These are phyloP conservation scores for Drosophila siamana DNA, from an alignment of 2,888 invertebrate species.

Conservation along the genomic window DNA sequence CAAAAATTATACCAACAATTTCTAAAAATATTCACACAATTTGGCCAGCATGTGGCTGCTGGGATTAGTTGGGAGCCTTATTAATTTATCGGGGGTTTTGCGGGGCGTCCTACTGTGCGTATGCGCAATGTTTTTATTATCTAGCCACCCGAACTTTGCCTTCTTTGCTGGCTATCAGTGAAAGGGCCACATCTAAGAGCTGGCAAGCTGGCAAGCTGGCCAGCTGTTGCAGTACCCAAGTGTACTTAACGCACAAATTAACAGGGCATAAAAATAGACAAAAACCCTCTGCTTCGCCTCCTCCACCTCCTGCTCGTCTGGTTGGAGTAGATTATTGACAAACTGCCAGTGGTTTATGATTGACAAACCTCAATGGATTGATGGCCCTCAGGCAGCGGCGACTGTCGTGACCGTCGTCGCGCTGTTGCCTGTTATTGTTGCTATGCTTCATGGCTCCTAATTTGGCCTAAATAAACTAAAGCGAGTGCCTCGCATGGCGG, in stretches of 20 bases:
- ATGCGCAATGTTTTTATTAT: conserved; percentile 49
- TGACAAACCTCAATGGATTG: conserved; percentile 62
- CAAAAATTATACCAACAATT: conserved; percentile 68
- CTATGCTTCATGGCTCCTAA: conserved; percentile 24
- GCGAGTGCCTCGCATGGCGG: neutral
- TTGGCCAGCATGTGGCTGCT: conserved; percentile 59
- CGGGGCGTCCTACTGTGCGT: conserved; percentile 50
- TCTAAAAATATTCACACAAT: conserved; percentile 70
- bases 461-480: conserved; percentile 61
- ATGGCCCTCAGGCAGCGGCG: conserved; percentile 34
- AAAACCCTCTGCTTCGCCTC: too few relatives aligned
- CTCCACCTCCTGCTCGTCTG: neutral
- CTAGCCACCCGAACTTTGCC: conserved; percentile 17
- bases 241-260: conserved; percentile 71
- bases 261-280: conserved; percentile 67
- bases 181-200: conserved; percentile 33
- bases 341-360: conserved; percentile 54
- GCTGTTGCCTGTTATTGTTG: neutral
- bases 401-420: neutral
- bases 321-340: conserved; percentile 47
- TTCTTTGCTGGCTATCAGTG: conserved; percentile 27
- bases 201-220: conserved; percentile 33
- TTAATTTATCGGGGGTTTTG: conserved; percentile 41
- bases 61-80: conserved; percentile 52
- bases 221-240: conserved; percentile 66